phyloP scores from a whole-genome alignment of 2,797 vertebrate species.

The Ataeniobius toweri region DNA sequence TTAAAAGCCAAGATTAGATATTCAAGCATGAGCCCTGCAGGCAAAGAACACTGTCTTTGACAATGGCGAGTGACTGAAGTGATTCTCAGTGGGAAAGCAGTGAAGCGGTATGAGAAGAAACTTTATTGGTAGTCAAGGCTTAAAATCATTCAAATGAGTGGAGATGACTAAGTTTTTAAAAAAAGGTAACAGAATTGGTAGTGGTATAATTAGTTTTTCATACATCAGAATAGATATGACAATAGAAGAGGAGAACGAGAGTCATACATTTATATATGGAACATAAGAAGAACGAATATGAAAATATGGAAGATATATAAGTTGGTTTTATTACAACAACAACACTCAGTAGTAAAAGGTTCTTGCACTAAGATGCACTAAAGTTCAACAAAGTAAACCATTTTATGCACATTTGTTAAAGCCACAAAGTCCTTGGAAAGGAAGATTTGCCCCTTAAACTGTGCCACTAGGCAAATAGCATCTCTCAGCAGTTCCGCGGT shows the following conservation, averaged over 20 bases:
- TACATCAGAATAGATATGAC: neutral
- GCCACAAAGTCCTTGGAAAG: neutral
- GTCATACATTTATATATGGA: neutral
- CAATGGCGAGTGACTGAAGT: constrained; percentile 57
- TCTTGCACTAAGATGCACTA: neutral
- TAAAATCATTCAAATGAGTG: neutral
- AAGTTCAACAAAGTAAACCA: too few species aligned
- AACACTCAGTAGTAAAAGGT: neutral
- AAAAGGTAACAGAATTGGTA: neutral
- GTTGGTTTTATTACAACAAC: neutral
- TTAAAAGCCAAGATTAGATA: constrained; percentile 77
- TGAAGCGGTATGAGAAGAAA: constrained; percentile 41
- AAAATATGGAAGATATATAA: neutral
- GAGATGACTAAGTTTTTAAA: constrained; percentile 2
- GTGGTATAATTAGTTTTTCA: neutral
- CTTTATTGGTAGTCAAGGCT: neutral
- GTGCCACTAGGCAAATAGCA: neutral
- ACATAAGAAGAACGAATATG: neutral
- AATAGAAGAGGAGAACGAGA: neutral
- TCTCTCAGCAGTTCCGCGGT: neutral
- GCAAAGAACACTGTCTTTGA: constrained; percentile 58
- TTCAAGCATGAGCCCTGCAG: constrained; percentile 59
- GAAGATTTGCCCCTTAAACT: neutral
- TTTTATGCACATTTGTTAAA: too few species aligned
- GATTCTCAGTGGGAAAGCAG: constrained; percentile 33